These are phyloP conservation scores for Pygoscelis antarcticus DNA, from an alignment of 2,113 vertebrate genomes.

Conservation along the genomic window DNA sequence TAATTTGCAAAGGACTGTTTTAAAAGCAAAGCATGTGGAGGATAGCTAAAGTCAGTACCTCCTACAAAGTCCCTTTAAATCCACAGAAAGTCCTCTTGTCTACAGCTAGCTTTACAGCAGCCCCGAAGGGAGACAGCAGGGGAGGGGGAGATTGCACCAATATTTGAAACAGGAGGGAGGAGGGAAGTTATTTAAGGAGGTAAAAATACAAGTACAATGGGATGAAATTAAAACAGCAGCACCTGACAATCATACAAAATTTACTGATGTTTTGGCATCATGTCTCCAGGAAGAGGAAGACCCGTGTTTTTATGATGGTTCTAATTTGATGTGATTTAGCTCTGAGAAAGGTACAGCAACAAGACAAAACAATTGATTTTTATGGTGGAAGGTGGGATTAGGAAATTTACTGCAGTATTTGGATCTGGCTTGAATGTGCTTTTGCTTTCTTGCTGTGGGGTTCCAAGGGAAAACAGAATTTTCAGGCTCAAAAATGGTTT, in stretches of 20 bases:
- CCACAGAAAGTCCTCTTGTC: background rate
- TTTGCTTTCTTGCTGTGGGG: background rate
- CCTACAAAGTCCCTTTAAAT: background rate
- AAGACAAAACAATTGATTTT: background rate
- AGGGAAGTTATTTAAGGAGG: background rate
- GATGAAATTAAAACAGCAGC: background rate
- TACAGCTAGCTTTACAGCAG: background rate
- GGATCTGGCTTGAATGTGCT: background rate
- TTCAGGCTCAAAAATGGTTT: background rate
- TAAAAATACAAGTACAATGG: background rate
- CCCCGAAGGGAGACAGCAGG: background rate
- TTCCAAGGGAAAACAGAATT: background rate
- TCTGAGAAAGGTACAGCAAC: background rate
- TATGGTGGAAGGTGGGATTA: background rate
- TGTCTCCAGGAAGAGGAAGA: background rate
- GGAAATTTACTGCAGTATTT: background rate
- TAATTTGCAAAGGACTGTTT: background rate
- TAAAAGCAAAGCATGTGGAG: background rate
- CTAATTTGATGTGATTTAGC: background rate
- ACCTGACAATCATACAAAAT: background rate
- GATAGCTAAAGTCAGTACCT: background rate
- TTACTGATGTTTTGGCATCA: background rate
- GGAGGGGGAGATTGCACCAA: background rate
- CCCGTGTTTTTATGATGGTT: background rate
- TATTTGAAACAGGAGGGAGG: background rate